Evolutionary conservation across 1,140 invertebrate species (phyloP).

Genomic region (Araneus ventricosus): DNA sequence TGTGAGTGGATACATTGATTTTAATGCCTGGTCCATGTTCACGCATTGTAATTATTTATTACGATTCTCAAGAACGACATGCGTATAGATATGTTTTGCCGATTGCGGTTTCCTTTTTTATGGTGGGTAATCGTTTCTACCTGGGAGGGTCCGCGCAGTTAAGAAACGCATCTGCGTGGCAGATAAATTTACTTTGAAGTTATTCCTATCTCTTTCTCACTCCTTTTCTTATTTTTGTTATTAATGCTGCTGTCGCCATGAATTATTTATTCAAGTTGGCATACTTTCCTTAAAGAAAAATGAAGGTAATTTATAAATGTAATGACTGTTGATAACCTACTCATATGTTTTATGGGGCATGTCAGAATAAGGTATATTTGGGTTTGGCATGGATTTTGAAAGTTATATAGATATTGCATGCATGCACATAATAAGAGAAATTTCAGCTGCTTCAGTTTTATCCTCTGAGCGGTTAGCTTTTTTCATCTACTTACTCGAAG

Average conservation of each 20-base stretch:
- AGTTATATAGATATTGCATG: no score
- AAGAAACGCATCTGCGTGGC: background rate
- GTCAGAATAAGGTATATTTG: no score
- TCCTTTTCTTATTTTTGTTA: background rate
- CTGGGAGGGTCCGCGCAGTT: background rate
- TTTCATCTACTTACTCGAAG: no score
- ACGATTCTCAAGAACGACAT: background rate
- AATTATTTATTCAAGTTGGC: background rate
- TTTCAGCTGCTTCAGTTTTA: no score
- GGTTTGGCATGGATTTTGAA: no score
- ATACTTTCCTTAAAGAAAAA: background rate
- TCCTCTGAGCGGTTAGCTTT: no score
- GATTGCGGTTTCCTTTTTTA: constrained; percentile 1
- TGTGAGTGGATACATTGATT: constrained; percentile 21
- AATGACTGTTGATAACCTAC: background rate
- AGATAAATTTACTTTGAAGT: background rate
- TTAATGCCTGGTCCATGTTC: constrained; percentile 5
- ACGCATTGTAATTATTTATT: constrained; percentile 15
- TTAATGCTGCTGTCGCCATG: background rate
- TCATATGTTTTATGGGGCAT: background rate
- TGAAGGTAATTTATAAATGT: background rate
- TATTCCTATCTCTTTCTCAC: background rate
- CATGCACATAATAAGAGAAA: no score
- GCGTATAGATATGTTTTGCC: background rate
- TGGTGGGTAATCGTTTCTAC: background rate